Base-by-base conservation (phyloP, 2,797 vertebrate species). In the Pseudomugil gertrudae region DNA sequence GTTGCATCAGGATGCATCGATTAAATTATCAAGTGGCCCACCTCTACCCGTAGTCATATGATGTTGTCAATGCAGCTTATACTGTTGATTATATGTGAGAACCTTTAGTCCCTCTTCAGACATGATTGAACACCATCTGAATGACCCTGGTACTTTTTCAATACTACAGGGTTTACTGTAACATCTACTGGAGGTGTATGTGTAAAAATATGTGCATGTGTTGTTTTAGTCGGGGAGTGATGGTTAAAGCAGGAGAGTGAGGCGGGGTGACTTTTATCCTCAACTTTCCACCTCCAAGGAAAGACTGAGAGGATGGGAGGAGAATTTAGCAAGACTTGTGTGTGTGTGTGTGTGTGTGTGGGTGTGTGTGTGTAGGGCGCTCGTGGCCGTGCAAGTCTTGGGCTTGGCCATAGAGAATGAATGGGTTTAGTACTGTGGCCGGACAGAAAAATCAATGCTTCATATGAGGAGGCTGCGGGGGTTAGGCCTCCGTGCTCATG, bases 391-490 rank as follows among this genome's bases (percentile, higher is more conserved):
- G 77, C 57, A 72, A 81, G 78, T 84, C 79, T 72, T 48, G 84
- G 81, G 74, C 79, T 87, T 92, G 95, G 95, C 96, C 96, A 94
- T 94, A 95, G 93, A 96, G 96, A 97, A 98, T 97, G 96, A 96
- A 98, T 98, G 95, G 95, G 93, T 95, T 95, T 93, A 94, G 96
- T 94, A 92, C 93, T 87, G 93, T 88, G 87, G 92, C 93, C 89
- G 92, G 97, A 98, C 96, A 97, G 96, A 95, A 98, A 98, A 98
- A 98, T 98, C 98, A 97, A 98, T 98, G 96, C 93, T 94, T 98
- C 96, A 98, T 98, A 98, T 96, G 95, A 96, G 95, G 94, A 96
- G 95, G 96, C 97, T 98, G 96, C 95, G 94, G 96, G 97, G 97
- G 95, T 97, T 96, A 97, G 96, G 94, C 94, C 96, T 95, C 94